Evolutionary conservation across 37 sponge, comb jelly and placozoan genomes (phyloP).

Genomic region (Geodia barretti): DNA sequence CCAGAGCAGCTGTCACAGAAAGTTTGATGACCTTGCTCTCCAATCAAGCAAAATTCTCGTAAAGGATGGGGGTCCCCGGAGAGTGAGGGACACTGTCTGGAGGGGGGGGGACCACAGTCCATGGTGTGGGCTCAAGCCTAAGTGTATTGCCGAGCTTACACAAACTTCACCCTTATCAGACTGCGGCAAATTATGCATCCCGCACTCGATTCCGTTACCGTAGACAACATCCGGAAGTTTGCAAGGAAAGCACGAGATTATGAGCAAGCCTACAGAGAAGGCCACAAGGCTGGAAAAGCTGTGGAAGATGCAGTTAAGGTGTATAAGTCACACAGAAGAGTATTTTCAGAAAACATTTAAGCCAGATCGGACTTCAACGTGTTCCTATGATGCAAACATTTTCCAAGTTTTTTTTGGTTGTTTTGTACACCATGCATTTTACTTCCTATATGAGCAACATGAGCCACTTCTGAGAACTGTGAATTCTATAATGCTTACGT

Average conservation of each 20-base stretch:
- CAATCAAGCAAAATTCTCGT: not conserved
- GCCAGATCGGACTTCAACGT: too few species aligned
- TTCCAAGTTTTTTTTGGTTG: too few species aligned
- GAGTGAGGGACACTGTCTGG: constrained; percentile 9
- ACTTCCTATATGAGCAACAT: too few species aligned
- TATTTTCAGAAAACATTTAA: constrained; percentile 13
- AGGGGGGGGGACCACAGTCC: too few species aligned
- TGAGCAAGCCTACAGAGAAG: constrained; percentile 27
- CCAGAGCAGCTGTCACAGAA: constrained; percentile 30
- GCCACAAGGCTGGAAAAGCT: constrained; percentile 20
- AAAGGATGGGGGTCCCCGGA: not conserved
- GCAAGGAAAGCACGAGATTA: constrained; percentile 17
- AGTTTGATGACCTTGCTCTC: constrained; percentile 26
- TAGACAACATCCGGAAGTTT: not conserved
- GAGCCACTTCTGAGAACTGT: too few species aligned
- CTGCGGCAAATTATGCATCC: not conserved
- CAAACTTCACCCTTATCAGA: not conserved
- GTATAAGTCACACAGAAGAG: constrained; percentile 29
- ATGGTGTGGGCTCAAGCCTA: constrained; percentile 22
- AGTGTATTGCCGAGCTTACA: not conserved
- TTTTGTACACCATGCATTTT: too few species aligned
- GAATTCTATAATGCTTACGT: too few species aligned
- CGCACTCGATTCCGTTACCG: not conserved
- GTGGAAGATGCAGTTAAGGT: constrained; percentile 13
- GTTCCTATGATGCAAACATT: too few species aligned